Conservation (phyloP, 2,113 vertebrate species). For the Megaleporinus macrocephalus region DNA sequence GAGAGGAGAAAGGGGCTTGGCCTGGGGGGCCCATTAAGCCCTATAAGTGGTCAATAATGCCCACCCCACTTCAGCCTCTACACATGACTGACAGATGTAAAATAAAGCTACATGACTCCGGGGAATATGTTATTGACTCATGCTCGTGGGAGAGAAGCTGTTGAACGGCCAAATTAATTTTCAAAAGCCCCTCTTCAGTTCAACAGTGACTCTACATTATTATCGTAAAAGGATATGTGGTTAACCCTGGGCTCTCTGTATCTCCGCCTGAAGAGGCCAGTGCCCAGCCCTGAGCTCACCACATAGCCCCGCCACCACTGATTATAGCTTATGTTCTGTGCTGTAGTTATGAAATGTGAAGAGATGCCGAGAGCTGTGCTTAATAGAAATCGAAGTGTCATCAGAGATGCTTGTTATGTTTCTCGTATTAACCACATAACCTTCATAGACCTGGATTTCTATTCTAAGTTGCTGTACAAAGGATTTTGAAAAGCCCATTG, state of each 20-base stretch:
- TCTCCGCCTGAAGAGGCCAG: slow-evolving; percentile 13
- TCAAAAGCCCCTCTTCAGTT: slow-evolving; percentile 50
- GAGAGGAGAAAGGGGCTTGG: slow-evolving; percentile 14
- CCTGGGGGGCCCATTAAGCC: slow-evolving; percentile 54
- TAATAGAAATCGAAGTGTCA: neutral
- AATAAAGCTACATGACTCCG: slow-evolving; percentile 53
- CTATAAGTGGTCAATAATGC: slow-evolving; percentile 58
- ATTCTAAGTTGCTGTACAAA: too few species aligned
- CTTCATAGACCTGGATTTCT: too few species aligned
- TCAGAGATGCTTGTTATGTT: too few species aligned
- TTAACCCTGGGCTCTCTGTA: slow-evolving; percentile 33
- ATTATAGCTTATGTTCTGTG: neutral
- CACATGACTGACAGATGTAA: slow-evolving; percentile 57
- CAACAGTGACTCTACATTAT: slow-evolving; percentile 38
- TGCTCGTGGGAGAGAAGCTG: slow-evolving; percentile 50
- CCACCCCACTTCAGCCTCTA: slow-evolving; percentile 47
- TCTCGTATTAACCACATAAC: too few species aligned
- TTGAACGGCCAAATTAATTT: slow-evolving; percentile 58
- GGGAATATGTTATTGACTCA: slow-evolving; percentile 57
- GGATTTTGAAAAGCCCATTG: too few species aligned
- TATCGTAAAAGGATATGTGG: slow-evolving; percentile 33
- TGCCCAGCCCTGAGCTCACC: neutral
- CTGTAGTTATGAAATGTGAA: neutral
- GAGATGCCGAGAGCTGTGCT: neutral
- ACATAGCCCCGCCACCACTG: neutral